A percentile compares a stretch with the other conserved stretches of the same genome.
Evolutionary conservation across 1,140 invertebrate genomes (phyloP).

Genomic region (Harpegnathos saltator): DNA sequence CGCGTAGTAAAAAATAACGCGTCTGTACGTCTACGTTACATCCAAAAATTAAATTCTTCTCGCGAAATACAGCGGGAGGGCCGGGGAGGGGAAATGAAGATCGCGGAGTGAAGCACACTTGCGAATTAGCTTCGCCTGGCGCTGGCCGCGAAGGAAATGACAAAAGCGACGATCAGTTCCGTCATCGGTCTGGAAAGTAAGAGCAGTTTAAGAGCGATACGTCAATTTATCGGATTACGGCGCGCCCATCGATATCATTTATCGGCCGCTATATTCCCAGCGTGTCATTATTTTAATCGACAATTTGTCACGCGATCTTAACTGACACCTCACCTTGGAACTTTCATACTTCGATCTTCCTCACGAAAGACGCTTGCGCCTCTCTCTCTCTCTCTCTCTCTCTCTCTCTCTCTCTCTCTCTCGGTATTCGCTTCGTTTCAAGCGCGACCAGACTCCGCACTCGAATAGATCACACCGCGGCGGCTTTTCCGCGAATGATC

Average conservation of each 20-base stretch:
- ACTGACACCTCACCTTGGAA: not conserved
- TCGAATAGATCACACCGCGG: not conserved
- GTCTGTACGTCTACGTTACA: constrained; percentile 27
- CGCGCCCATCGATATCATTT: no score
- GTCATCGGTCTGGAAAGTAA: constrained; percentile 4
- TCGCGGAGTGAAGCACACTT: constrained; percentile 12
- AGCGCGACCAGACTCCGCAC: not conserved
- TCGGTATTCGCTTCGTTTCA: not conserved
- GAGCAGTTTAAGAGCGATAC: not conserved
- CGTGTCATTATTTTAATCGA: no score
- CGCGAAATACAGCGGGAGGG: not conserved
- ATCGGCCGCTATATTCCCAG: no score
- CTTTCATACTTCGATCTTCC: not conserved
- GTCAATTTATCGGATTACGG: no score
- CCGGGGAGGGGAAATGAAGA: not conserved
- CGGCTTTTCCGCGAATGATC: not conserved
- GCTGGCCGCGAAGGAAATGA: not conserved
- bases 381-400: no score
- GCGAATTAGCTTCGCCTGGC: not conserved
- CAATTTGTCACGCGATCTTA: not conserved
- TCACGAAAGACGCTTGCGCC: not conserved
- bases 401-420: no score
- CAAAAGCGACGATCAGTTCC: not conserved
- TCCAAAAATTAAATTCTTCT: constrained; percentile 43
- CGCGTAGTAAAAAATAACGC: constrained; percentile 16